A percentile compares a stretch with the other conserved stretches of the same genome.
These are phyloP conservation scores for Conomelus anceps DNA, from an alignment of 2,888 invertebrate species.

Conservation along the genomic window DNA sequence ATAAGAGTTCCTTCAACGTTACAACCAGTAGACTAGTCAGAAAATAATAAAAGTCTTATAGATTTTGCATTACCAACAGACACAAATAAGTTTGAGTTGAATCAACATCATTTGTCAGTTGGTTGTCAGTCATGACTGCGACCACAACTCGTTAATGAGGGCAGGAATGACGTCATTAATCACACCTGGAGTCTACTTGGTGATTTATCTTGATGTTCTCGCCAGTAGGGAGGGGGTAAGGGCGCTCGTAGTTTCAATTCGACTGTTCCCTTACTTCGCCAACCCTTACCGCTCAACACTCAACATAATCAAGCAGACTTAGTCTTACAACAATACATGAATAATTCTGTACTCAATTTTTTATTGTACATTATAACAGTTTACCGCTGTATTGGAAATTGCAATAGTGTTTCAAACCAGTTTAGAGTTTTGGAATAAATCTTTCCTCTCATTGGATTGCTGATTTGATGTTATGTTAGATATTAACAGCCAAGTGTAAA, in stretches of 20 bases:
- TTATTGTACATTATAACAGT: no score
- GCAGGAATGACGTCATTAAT: neutral
- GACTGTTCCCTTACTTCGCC: neutral
- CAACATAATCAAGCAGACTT: neutral
- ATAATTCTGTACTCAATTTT: neutral
- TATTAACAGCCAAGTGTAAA: no score
- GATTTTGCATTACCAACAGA: neutral
- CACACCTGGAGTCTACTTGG: neutral
- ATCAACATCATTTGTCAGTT: neutral
- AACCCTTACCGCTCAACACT: neutral
- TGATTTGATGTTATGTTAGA: no score
- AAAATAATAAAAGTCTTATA: neutral
- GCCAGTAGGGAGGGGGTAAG: neutral
- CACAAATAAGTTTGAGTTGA: neutral
- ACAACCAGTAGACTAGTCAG: neutral
- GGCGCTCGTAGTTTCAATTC: neutral
- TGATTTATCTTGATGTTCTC: neutral
- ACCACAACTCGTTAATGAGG: neutral
- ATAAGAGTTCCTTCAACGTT: neutral
- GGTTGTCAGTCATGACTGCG: neutral
- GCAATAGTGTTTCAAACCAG: no score
- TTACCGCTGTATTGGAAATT: no score
- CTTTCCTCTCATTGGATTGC: no score
- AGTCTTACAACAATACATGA: neutral
- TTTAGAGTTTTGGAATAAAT: no score